phyloP scores from a whole-genome alignment of 2,888 invertebrate species.

The Geotrupes spiniger region DNA sequence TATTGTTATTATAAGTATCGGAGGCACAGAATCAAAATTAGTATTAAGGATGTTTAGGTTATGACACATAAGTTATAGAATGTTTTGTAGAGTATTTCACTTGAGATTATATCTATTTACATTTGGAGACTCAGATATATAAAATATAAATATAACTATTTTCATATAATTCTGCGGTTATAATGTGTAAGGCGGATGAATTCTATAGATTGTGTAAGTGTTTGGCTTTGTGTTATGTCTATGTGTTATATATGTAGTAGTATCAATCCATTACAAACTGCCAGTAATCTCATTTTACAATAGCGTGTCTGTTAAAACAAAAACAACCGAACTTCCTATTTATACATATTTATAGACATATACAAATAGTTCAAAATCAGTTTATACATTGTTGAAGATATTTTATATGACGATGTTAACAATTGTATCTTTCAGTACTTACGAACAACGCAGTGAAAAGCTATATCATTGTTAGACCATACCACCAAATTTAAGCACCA shows the following conservation, averaged over 20 bases:
- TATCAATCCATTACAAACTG: constrained; percentile 35
- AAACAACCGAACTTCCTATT: constrained; percentile 13
- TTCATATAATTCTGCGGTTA: constrained; percentile 46
- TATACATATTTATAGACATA: constrained; percentile 17
- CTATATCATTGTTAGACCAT: constrained; percentile 10
- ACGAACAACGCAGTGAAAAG: constrained; percentile 22
- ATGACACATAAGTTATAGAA: constrained; percentile 44
- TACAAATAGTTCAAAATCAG: constrained; percentile 27
- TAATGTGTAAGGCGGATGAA: constrained; percentile 29
- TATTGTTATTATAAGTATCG: constrained; percentile 34
- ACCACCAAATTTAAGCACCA: not conserved
- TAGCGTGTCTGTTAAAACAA: constrained; percentile 24
- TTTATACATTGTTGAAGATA: constrained; percentile 36
- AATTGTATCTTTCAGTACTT: constrained; percentile 33
- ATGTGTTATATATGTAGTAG: constrained; percentile 41
- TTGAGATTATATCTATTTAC: constrained; percentile 48
- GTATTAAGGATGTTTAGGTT: constrained; percentile 44
- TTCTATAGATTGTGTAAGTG: constrained; percentile 41
- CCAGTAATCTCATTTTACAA: constrained; percentile 29
- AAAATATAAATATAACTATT: constrained; percentile 44
- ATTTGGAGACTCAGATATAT: constrained; percentile 47
- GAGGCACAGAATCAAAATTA: constrained; percentile 49
- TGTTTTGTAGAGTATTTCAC: constrained; percentile 44
- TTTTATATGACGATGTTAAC: constrained; percentile 36
- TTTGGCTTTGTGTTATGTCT: constrained; percentile 42